Conservation (phyloP, 1,140 invertebrate species). For the Geopemphigus sp. region DNA sequence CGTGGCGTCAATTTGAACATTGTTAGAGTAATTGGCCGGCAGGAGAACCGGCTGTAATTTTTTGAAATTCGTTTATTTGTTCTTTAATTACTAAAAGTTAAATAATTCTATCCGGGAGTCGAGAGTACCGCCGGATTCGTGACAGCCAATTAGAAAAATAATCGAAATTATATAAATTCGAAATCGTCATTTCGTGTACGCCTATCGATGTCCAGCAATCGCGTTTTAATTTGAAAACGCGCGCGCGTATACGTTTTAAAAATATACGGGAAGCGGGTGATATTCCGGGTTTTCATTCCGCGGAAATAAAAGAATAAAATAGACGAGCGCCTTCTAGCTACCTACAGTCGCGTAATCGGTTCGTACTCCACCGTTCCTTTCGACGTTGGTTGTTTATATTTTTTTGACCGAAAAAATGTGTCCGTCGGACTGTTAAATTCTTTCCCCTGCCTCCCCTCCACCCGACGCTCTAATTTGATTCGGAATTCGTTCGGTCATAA, state of each 20-base stretch:
- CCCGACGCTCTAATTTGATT: neutral
- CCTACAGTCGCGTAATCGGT: constrained; percentile 16
- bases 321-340: neutral
- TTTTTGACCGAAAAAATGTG: constrained; percentile 10
- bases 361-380: constrained; percentile 9
- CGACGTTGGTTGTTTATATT: neutral
- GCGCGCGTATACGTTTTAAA: too few species aligned
- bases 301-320: constrained; percentile 19
- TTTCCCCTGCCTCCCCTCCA: neutral
- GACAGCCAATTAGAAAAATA: too few species aligned
- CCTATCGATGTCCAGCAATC: neutral
- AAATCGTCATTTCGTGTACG: too few species aligned
- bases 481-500: constrained; percentile 15
- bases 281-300: constrained; percentile 9
- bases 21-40: too few species aligned
- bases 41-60: too few species aligned
- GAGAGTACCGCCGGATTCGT: too few species aligned
- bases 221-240: neutral
- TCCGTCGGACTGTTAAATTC: constrained; percentile 34
- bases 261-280: too few species aligned
- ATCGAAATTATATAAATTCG: too few species aligned
- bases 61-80: too few species aligned
- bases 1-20: too few species aligned
- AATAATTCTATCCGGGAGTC: too few species aligned
- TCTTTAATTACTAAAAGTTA: too few species aligned